These are phyloP conservation scores for Chauna torquata DNA, from an alignment of 2,113 vertebrate species.

Conservation along the genomic window DNA sequence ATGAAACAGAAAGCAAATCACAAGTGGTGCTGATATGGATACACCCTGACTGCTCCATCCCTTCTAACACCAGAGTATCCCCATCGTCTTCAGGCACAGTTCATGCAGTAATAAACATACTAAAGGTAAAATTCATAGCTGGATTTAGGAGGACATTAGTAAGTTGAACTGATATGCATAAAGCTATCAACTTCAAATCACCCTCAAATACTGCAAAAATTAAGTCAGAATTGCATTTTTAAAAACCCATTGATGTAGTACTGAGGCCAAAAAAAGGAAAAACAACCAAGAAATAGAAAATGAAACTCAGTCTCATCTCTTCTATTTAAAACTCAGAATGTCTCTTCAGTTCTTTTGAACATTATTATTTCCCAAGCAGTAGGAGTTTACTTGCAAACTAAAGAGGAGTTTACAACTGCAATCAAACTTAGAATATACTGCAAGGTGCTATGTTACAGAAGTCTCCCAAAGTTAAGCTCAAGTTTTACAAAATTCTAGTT, in stretches of 20 bases:
- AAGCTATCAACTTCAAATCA: not conserved
- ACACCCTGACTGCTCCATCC: not conserved
- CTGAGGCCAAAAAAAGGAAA: not conserved
- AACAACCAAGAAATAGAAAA: not conserved
- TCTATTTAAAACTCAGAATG: not conserved
- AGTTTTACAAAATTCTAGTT: not conserved
- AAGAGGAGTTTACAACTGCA: not conserved
- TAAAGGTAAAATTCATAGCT: not conserved
- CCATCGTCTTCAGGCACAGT: not conserved
- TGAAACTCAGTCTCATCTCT: not conserved
- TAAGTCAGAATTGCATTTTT: not conserved
- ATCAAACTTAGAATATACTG: not conserved
- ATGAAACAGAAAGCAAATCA: not conserved
- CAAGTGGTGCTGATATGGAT: not conserved
- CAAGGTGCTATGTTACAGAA: not conserved
- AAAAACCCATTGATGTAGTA: not conserved
- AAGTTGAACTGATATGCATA: not conserved
- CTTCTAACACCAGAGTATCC: not conserved
- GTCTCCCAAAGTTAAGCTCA: not conserved
- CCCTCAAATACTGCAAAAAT: not conserved
- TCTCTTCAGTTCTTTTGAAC: not conserved
- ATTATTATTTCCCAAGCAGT: not conserved
- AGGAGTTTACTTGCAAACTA: too few relatives aligned
- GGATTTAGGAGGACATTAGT: not conserved
- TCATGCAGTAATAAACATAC: not conserved